phyloP scores from a whole-genome alignment of 2,113 vertebrate genomes.

The Python bivittatus region DNA sequence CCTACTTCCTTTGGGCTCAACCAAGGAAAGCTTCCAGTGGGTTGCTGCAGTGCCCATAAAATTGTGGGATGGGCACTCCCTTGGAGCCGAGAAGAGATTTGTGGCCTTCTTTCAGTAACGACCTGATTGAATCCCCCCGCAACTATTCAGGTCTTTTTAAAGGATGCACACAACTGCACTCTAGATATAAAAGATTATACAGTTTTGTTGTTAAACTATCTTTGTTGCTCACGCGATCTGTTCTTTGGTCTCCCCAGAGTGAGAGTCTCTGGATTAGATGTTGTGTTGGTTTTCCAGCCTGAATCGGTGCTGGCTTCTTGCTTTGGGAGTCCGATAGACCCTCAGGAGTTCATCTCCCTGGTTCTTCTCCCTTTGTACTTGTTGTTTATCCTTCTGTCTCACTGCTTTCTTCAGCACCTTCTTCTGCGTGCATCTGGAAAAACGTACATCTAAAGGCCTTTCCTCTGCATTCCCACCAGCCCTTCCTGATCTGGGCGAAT shows the following conservation, averaged over 20 bases:
- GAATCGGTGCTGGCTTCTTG: accelerated
- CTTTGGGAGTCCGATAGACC: accelerated
- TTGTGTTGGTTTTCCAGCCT: not conserved
- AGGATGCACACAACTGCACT: no score
- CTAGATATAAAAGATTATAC: not conserved
- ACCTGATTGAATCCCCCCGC: not conserved
- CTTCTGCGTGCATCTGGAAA: not conserved
- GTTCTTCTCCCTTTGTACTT: no score
- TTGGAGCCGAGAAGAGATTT: not conserved
- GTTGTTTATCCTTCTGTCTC: not conserved
- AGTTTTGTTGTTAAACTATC: not conserved
- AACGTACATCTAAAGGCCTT: no score
- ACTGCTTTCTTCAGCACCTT: not conserved
- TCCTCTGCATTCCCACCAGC: not conserved
- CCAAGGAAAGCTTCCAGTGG: not conserved
- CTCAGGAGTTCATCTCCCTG: accelerated
- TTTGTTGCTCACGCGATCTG: not conserved
- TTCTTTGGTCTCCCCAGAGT: not conserved
- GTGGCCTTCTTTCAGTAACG: not conserved
- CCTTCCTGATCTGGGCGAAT: no score
- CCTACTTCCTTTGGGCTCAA: not conserved
- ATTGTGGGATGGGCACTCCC: no score
- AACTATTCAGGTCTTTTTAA: not conserved
- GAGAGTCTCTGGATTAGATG: not conserved
- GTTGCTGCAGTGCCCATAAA: not conserved